phyloP scores from a whole-genome alignment of 2,888 invertebrate genomes.

The Microctonus hyperodae region DNA sequence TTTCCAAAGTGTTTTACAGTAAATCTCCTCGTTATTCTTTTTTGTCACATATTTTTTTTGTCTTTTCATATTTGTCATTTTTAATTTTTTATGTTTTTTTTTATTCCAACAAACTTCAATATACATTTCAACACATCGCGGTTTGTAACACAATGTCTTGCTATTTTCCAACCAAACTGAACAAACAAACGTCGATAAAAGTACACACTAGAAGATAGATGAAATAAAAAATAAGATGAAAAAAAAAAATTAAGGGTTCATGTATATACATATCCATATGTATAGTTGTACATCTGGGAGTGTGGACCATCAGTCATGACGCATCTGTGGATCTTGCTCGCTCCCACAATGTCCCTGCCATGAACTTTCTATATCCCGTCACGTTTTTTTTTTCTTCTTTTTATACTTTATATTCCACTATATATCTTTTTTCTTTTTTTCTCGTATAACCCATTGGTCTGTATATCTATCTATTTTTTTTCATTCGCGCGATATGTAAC shows the following conservation, averaged over 20 bases:
- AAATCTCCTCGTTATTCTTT: constrained; percentile 26
- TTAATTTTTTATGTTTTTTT: constrained; percentile 3
- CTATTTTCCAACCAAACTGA: constrained; percentile 45
- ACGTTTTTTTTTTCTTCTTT: constrained; percentile 28
- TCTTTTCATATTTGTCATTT: neutral
- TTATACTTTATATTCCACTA: neutral
- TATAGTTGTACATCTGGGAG: constrained; percentile 58
- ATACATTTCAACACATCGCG: constrained; percentile 9
- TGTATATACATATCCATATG: constrained; percentile 39
- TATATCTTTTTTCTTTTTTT: constrained; percentile 14
- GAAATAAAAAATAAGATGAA: constrained; percentile 26
- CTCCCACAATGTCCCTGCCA: constrained; percentile 44
- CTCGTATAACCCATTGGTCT: neutral
- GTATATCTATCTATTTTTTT: neutral
- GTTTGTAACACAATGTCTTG: constrained; percentile 5
- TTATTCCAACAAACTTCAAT: neutral
- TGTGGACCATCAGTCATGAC: constrained; percentile 63
- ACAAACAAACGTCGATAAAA: constrained; percentile 63
- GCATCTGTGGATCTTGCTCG: constrained; percentile 58
- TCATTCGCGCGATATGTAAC: constrained; percentile 17
- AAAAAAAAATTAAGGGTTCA: constrained; percentile 21
- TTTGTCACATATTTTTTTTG: constrained; percentile 3
- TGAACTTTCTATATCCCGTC: constrained; percentile 30
- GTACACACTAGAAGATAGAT: constrained; percentile 2
- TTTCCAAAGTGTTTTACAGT: constrained; percentile 26